Base-by-base conservation (phyloP, 2,888 invertebrate genomes). In the Amphipoea lucens region DNA sequence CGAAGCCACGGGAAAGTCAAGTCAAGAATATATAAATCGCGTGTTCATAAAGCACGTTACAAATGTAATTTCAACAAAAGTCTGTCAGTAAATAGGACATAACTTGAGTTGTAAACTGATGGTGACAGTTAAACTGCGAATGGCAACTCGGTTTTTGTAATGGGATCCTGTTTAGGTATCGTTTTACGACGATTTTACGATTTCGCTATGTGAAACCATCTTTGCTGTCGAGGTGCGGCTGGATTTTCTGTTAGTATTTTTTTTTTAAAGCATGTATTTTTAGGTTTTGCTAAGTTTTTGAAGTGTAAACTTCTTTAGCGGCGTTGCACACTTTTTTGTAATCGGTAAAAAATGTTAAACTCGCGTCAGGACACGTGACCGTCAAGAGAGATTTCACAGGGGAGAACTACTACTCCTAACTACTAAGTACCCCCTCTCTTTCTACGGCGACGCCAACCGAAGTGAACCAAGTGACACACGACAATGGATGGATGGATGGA, bases 161-260 rank as follows among this genome's bases (percentile, higher is more conserved):
- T 94, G 91, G 94, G 92, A 92, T 93, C 92, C 90, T 91, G 91
- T 92, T 91, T 92, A 92, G 93, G 93, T 92, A 92, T 93, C 92
- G 86, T 82, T 90, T 95, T 95, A 95, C 94, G 93, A 91, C 87
- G 83, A 87, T 92, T 95, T 95, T 95, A 95, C 93, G 95, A 94
- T 90, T 88, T 81, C 51, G 76, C 87, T 86, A 90, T 83, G 89
- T 90, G 89, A 90, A 85, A 88, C 90, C 89, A 87, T 90, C 83
- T 84, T 14, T 82, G 60, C 70, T 60, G 68, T 42, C n/a, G 80
- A 84, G 90, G 88, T 62, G 89, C 60, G 85, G 85, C 76, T 75
- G 77, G n/a, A 67, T 70, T 81, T 82, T 77, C 84, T 72, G 86
- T 83, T 83, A 71, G 69, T 81, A 70, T 79, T 82, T 70, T 78